phyloP scores from a whole-genome alignment of 2,888 invertebrate genomes.

The Lepidochrysops patricia region DNA sequence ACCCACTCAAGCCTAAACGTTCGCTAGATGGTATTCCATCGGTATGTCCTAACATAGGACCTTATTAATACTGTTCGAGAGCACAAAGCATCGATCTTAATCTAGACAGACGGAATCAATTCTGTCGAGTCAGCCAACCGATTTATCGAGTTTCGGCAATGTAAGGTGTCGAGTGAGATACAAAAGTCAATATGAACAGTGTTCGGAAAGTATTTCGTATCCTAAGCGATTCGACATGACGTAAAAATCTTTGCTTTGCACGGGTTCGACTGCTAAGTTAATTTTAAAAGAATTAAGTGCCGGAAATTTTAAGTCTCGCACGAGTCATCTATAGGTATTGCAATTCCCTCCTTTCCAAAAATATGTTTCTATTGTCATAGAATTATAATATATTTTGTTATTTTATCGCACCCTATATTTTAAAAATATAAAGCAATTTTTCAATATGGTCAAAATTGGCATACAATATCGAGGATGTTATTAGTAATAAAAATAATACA shows the following conservation, averaged over 20 bases:
- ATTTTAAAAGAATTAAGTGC: not conserved
- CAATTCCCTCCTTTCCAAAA: no score
- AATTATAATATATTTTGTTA: no score
- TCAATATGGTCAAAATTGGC: no score
- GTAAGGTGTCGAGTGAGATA: slow-evolving; percentile 22
- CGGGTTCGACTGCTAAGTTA: not conserved
- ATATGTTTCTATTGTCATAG: no score
- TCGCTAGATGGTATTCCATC: not conserved
- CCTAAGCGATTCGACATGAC: slow-evolving; percentile 9
- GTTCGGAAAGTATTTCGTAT: slow-evolving; percentile 16
- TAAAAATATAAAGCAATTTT: no score
- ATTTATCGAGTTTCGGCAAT: slow-evolving; percentile 29
- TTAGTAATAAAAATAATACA: no score
- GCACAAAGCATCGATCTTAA: slow-evolving; percentile 25
- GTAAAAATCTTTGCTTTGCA: slow-evolving; percentile 2
- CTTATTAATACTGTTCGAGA: slow-evolving; percentile 22
- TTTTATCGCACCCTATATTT: no score
- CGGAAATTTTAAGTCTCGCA: not conserved
- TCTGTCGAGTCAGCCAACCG: slow-evolving; percentile 28
- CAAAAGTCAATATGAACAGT: slow-evolving; percentile 18
- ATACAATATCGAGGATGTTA: no score
- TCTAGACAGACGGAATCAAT: slow-evolving; percentile 28
- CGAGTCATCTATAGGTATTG: no score
- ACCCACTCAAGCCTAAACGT: not conserved
- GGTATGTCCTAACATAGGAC: slow-evolving; percentile 10